Evolutionary conservation across 2,888 invertebrate species (phyloP).

Genomic region (Bellardia pandia): DNA sequence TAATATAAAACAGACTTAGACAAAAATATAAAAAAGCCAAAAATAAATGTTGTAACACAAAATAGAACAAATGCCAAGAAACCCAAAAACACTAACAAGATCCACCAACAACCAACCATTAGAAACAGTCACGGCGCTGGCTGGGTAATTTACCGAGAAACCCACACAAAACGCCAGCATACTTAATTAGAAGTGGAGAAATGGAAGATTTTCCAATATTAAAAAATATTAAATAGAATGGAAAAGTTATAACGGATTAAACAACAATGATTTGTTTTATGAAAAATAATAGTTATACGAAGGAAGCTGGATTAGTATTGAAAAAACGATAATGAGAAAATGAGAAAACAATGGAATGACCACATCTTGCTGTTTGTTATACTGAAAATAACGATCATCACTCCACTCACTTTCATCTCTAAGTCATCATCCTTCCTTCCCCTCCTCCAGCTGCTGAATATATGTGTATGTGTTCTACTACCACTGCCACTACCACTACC

Average conservation of each 20-base stretch:
- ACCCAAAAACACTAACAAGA: not conserved
- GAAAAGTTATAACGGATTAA: no score
- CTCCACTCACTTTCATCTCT: conserved; percentile 69
- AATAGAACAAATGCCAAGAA: not conserved
- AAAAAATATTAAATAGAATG: no score
- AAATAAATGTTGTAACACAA: conserved; percentile 9
- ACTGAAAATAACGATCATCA: conserved; percentile 35
- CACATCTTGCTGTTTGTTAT: conserved; percentile 35
- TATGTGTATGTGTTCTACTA: conserved; percentile 53
- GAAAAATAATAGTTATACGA: not conserved
- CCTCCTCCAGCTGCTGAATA: conserved; percentile 52
- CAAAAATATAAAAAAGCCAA: conserved; percentile 8
- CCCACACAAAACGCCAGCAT: no score
- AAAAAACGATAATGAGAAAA: not conserved
- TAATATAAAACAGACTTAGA: conserved; percentile 55
- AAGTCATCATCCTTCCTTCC: conserved; percentile 69
- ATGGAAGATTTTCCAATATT: no score
- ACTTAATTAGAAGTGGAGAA: no score
- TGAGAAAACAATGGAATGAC: conserved; percentile 10
- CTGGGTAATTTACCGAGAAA: no score
- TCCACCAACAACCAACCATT: not conserved
- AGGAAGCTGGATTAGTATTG: not conserved
- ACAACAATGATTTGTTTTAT: no score
- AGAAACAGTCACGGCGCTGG: no score
- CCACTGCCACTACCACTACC: conserved; percentile 63